Conservation (phyloP, 1,140 invertebrate species). For the Drosophila baimaii region DNA sequence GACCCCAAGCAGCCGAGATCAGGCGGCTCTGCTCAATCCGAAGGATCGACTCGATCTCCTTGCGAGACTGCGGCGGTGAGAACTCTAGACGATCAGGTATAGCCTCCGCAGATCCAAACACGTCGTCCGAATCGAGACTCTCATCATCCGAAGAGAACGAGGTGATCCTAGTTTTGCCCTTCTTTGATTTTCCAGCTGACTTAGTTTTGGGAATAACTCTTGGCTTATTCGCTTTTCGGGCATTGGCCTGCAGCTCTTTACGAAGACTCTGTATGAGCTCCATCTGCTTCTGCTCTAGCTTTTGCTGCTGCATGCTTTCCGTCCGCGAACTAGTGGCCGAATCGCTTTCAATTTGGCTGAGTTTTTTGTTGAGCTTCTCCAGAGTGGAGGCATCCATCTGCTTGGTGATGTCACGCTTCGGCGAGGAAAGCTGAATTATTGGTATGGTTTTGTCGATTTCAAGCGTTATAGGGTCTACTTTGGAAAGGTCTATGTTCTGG, state of each 20-base stretch:
- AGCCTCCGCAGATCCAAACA: constrained; percentile 89
- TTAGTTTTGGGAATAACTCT: constrained; percentile 83
- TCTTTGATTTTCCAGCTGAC: constrained; percentile 82
- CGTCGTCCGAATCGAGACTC: constrained; percentile 89
- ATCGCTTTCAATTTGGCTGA: constrained; percentile 89
- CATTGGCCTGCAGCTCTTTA: constrained; percentile 76
- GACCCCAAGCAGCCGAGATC: constrained; percentile 87
- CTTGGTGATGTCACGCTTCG: constrained; percentile 88
- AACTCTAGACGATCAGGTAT: constrained; percentile 88
- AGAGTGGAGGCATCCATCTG: constrained; percentile 87
- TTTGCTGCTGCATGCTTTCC: constrained; percentile 87
- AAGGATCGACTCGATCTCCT: constrained; percentile 89
- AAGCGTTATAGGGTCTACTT: constrained; percentile 88
- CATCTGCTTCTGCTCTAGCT: constrained; percentile 85
- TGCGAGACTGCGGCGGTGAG: constrained; percentile 88
- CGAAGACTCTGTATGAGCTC: constrained; percentile 84
- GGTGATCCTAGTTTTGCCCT: constrained; percentile 88
- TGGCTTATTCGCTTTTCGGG: constrained; percentile 74
- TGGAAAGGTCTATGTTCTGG: constrained; percentile 89
- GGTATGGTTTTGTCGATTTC: constrained; percentile 88
- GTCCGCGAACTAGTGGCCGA: constrained; percentile 89
- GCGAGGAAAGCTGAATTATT: constrained; percentile 87
- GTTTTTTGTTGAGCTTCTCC: constrained; percentile 89
- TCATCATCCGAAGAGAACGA: constrained; percentile 90
- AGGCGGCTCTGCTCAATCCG: constrained; percentile 89